Conservation (phyloP, 2,797 vertebrate genomes). For the Lates japonicus region DNA sequence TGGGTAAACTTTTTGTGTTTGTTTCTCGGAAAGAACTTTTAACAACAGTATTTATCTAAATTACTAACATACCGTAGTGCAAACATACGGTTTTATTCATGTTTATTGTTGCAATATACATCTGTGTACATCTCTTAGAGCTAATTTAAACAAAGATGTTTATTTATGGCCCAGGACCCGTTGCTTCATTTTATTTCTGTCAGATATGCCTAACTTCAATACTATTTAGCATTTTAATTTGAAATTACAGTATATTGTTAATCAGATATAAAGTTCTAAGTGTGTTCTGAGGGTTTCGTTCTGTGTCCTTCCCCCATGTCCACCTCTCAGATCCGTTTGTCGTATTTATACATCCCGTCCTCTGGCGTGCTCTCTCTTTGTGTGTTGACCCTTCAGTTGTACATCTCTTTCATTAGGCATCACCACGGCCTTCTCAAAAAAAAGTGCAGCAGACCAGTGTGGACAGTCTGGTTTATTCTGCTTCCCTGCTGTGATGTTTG, state of each 20-base stretch:
- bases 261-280: constrained; percentile 71
- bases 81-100: constrained; percentile 61
- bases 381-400: constrained; percentile 52
- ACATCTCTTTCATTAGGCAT: constrained; percentile 36
- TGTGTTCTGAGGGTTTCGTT: constrained; percentile 75
- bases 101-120: constrained; percentile 83
- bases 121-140: constrained; percentile 76
- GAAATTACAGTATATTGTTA: constrained; percentile 76
- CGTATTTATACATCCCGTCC: constrained; percentile 61
- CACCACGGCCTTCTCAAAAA: constrained; percentile 56
- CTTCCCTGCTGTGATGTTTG: constrained; percentile 7
- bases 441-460: background rate
- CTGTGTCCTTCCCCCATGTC: constrained; percentile 49
- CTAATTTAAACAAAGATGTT: constrained; percentile 80
- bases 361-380: constrained; percentile 43
- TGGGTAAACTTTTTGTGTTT: constrained; percentile 69
- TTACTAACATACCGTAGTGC: constrained; percentile 63
- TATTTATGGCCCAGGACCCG: constrained; percentile 78
- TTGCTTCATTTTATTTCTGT: constrained; percentile 64
- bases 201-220: constrained; percentile 59
- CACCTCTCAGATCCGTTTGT: constrained; percentile 56
- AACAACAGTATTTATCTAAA: constrained; percentile 82
- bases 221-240: constrained; percentile 74
- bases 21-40: constrained; percentile 71
- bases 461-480: constrained; percentile 23